phyloP scores from a whole-genome alignment of 2,888 invertebrate genomes.

The Drosophila mimetica region DNA sequence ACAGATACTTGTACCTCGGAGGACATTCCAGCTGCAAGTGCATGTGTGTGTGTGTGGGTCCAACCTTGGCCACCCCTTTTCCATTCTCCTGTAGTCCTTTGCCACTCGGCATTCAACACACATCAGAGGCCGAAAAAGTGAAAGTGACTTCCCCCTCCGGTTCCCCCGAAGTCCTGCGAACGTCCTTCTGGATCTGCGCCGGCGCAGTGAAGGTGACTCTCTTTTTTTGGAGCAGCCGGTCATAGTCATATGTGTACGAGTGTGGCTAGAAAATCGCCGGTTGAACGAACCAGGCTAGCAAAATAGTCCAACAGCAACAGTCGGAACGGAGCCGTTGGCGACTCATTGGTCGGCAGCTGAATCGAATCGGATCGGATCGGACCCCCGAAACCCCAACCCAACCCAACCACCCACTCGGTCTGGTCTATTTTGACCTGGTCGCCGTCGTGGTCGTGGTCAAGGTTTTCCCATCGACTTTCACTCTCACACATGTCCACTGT shows the following conservation, averaged over 20 bases:
- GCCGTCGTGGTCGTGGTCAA: conserved; percentile 79
- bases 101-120: conserved; percentile 23
- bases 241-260: conserved; percentile 15
- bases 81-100: neutral
- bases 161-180: conserved; percentile 9
- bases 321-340: conserved; percentile 61
- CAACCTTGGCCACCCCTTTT: conserved; percentile 33
- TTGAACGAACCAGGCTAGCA: conserved; percentile 74
- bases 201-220: conserved; percentile 23
- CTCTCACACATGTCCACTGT: conserved; percentile 74
- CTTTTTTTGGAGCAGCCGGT: conserved; percentile 25
- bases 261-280: conserved; percentile 64
- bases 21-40: conserved; percentile 31
- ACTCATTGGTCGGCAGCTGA: conserved; percentile 58
- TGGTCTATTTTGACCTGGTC: conserved; percentile 45
- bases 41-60: conserved; percentile 18
- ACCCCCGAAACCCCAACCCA: neutral
- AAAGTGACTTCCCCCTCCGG: conserved; percentile 56
- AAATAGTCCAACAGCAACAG: conserved; percentile 48
- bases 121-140: conserved; percentile 54
- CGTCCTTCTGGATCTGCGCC: conserved; percentile 33
- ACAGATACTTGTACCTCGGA: conserved; percentile 46
- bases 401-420: neutral
- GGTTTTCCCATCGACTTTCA: conserved; percentile 83
- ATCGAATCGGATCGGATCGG: conserved; percentile 38